phyloP scores from a whole-genome alignment of 1,140 invertebrate genomes.

The Bombus turneri region DNA sequence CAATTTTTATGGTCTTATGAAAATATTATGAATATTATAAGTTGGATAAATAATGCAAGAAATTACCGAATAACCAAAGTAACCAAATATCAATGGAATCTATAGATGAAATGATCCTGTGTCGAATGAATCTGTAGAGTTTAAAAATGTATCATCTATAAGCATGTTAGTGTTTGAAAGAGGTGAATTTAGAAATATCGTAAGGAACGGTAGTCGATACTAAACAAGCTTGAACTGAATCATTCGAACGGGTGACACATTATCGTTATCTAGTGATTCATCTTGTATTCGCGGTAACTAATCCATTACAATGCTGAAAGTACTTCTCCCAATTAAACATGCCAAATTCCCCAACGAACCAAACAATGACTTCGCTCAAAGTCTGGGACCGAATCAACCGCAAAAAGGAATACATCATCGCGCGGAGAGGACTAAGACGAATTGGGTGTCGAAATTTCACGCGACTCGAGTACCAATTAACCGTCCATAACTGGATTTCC shows the following conservation, averaged over 20 bases:
- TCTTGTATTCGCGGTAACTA: neutral
- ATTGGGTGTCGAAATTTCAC: constrained; percentile 1
- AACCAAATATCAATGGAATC: accelerated
- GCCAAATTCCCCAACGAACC: neutral
- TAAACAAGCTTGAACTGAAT: neutral
- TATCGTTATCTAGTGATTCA: neutral
- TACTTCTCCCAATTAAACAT: neutral
- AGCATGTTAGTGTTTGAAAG: neutral
- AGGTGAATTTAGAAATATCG: neutral
- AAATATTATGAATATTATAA: too few species aligned
- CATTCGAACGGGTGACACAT: neutral
- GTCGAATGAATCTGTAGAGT: neutral
- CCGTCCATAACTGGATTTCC: neutral
- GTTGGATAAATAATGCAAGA: too few species aligned
- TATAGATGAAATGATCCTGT: neutral
- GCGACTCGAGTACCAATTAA: constrained; percentile 16
- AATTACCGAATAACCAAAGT: too few species aligned
- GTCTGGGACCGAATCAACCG: neutral
- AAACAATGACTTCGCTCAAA: constrained; percentile 9
- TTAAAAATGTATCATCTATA: neutral
- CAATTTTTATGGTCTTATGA: too few species aligned
- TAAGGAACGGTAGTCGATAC: neutral
- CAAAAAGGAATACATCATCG: neutral
- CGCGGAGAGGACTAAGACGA: neutral
- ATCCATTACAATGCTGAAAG: neutral